Evolutionary conservation across 2,797 vertebrate genomes (phyloP).

Genomic region (Allenopithecus nigroviridis): DNA sequence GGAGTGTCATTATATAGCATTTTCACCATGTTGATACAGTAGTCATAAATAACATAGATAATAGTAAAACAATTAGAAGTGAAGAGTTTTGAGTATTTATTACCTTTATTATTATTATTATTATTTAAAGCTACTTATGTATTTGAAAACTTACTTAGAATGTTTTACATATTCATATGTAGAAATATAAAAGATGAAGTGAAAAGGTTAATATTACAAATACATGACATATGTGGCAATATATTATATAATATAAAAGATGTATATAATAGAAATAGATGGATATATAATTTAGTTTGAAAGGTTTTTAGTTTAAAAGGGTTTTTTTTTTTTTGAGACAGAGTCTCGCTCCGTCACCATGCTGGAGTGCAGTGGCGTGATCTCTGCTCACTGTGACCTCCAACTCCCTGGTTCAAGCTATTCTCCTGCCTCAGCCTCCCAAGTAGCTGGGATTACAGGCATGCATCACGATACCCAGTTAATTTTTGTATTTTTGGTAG

Average conservation of each 20-base stretch:
- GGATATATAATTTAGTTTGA: not conserved
- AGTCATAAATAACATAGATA: not conserved
- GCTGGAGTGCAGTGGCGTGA: too few relatives aligned
- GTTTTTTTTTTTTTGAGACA: not conserved
- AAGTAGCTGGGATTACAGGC: too few relatives aligned
- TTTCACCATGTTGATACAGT: not conserved
- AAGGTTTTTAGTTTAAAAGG: not conserved
- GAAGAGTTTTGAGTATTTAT: not conserved
- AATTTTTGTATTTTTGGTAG: too few relatives aligned
- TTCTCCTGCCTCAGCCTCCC: too few relatives aligned
- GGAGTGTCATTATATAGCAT: not conserved
- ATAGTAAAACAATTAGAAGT: not conserved
- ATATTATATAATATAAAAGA: not conserved
- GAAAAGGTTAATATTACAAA: not conserved
- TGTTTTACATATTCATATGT: not conserved
- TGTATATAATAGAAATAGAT: not conserved
- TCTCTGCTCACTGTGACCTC: too few relatives aligned
- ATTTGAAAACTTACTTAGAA: not conserved
- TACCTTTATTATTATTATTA: not conserved
- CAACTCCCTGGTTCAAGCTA: too few relatives aligned
- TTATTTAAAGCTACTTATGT: not conserved
- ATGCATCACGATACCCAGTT: too few relatives aligned
- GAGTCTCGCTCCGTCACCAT: too few relatives aligned
- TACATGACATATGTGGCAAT: not conserved
- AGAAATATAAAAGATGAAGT: not conserved